These are phyloP conservation scores for Plutella xylostella DNA, from an alignment of 2,888 invertebrate genomes.

Conservation along the genomic window DNA sequence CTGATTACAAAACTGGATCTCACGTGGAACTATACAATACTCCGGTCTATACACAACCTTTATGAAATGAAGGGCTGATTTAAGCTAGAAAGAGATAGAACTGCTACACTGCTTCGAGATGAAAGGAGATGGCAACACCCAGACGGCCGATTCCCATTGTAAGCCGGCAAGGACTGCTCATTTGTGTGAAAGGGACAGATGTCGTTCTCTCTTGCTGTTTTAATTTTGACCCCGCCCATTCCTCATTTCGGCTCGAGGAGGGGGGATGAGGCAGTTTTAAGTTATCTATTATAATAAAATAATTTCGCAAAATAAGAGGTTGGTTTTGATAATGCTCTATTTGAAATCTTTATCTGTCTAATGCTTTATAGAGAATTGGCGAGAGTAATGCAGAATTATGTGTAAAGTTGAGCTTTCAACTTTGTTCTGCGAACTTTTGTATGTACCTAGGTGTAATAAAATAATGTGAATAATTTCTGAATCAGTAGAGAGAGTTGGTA, in stretches of 20 bases:
- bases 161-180: slow-evolving; percentile 63
- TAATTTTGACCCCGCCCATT: slow-evolving; percentile 52
- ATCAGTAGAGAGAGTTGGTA: no score
- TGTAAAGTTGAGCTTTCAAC: no score
- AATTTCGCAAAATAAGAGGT: slow-evolving; percentile 67
- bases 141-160: slow-evolving; percentile 56
- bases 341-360: no score
- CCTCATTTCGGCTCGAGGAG: slow-evolving; percentile 52
- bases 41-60: slow-evolving; percentile 39
- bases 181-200: slow-evolving; percentile 56
- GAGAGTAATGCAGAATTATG: no score
- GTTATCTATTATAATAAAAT: slow-evolving; percentile 70
- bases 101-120: slow-evolving; percentile 29
- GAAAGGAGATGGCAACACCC: slow-evolving; percentile 40
- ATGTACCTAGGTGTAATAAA: no score
- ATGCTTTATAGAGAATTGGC: no score
- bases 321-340: slow-evolving; percentile 56
- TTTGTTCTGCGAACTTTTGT: no score
- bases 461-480: no score
- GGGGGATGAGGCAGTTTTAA: slow-evolving; percentile 66
- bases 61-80: slow-evolving; percentile 49
- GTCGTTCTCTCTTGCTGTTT: slow-evolving; percentile 39
- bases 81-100: slow-evolving; percentile 33
- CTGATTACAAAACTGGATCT: slow-evolving; percentile 66
- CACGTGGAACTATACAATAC: slow-evolving; percentile 63